These are phyloP conservation scores for Drosophila neoperkinsi DNA, from an alignment of 2,888 invertebrate species.

Conservation along the genomic window DNA sequence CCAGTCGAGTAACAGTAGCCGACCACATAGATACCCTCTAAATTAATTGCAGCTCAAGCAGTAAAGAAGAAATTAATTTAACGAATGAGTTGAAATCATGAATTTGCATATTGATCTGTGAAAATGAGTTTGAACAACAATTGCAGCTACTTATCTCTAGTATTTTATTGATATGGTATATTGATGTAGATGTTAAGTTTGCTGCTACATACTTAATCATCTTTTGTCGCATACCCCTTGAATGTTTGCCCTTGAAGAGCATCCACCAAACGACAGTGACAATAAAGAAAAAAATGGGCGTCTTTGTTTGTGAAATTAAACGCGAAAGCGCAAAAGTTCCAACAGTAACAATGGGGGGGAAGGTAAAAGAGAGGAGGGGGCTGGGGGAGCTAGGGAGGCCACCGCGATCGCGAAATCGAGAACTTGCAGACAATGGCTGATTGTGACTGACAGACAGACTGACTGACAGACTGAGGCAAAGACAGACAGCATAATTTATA, in stretches of 20 bases:
- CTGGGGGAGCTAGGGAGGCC: neutral
- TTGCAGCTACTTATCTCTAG: neutral
- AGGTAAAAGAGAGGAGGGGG: neutral
- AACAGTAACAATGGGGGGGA: conserved; percentile 1
- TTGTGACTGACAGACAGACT: conserved; percentile 56
- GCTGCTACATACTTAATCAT: too few relatives aligned
- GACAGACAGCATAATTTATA: conserved; percentile 64
- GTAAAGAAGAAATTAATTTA: neutral
- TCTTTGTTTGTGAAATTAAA: conserved; percentile 51
- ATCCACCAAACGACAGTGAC: conserved; percentile 9
- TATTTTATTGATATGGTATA: neutral
- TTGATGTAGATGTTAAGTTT: neutral
- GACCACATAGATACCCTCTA: conserved; percentile 21
- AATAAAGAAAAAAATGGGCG: conserved; percentile 39
- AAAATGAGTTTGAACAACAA: neutral
- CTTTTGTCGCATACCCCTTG: conserved; percentile 16
- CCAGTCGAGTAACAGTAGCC: neutral
- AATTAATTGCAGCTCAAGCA: neutral
- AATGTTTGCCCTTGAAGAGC: neutral
- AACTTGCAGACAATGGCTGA: conserved; percentile 60
- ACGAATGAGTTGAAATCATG: too few relatives aligned
- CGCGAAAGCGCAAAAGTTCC: conserved; percentile 36
- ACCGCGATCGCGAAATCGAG: conserved; percentile 58
- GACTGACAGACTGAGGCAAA: conserved; percentile 19
- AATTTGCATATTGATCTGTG: neutral